These are phyloP conservation scores for Biston stratarius DNA, from an alignment of 2,888 invertebrate species.

Conservation along the genomic window DNA sequence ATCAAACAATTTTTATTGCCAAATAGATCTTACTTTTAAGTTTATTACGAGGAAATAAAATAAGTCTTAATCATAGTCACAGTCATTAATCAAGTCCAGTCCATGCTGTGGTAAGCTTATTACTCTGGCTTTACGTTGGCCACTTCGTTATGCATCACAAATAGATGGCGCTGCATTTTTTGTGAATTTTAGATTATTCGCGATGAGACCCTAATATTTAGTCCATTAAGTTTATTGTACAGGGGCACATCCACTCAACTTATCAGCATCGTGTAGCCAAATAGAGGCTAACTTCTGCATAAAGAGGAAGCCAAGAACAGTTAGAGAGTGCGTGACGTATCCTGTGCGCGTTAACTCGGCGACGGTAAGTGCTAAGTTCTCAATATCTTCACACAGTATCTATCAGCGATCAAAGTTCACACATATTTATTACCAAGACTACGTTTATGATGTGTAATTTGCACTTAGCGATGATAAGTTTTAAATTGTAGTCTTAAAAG, in stretches of 20 bases:
- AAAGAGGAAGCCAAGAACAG: constrained; percentile 40
- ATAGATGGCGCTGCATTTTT: no score
- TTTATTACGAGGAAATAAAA: no score
- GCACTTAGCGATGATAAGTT: background rate
- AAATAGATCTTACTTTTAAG: no score
- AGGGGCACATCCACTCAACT: constrained; percentile 11
- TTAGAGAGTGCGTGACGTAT: constrained; percentile 41
- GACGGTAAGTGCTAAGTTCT: constrained; percentile 53
- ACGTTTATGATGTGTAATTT: background rate
- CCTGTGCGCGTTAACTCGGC: constrained; percentile 38
- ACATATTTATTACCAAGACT: background rate
- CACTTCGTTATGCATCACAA: no score
- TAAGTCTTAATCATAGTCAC: no score
- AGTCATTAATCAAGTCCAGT: no score
- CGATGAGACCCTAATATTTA: background rate
- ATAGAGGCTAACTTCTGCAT: constrained; percentile 37
- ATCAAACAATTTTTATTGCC: no score
- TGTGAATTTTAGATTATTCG: no score
- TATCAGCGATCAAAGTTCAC: constrained; percentile 49
- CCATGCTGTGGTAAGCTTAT: no score
- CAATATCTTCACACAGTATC: constrained; percentile 34
- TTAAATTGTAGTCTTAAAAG: no score
- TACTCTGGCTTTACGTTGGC: no score
- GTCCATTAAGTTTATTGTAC: background rate
- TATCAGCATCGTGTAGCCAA: constrained; percentile 20